Evolutionary conservation across 1,140 invertebrate species (phyloP).

Genomic region (Neodiprion virginianus): DNA sequence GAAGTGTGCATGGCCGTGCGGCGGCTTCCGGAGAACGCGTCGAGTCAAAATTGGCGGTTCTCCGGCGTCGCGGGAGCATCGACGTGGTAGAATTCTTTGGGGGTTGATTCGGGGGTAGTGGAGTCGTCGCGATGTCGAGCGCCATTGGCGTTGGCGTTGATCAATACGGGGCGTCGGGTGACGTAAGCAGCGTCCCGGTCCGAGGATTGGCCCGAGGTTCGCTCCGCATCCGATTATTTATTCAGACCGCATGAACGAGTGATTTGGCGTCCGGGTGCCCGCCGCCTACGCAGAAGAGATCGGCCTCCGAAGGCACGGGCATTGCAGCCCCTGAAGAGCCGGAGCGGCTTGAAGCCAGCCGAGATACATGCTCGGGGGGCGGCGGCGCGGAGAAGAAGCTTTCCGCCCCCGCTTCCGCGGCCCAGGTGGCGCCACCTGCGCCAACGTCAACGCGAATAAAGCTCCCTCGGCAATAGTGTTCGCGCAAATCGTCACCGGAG

Average conservation of each 20-base stretch:
- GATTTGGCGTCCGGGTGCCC: conserved; percentile 17
- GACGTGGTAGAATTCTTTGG: neutral
- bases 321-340: neutral
- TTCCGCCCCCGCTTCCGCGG: neutral
- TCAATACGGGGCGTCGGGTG: conserved; percentile 55
- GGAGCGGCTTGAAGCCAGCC: neutral
- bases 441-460: neutral
- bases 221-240: conserved; percentile 60
- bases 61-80: neutral
- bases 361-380: no score
- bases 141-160: conserved; percentile 32
- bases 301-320: neutral
- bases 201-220: conserved; percentile 52
- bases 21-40: neutral
- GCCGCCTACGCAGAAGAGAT: conserved; percentile 10
- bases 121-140: conserved; percentile 25
- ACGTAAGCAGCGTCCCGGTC: conserved; percentile 50
- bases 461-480: neutral
- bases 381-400: no score
- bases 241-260: conserved; percentile 46
- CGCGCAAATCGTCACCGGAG: conserved; percentile 19
- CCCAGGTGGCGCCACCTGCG: neutral
- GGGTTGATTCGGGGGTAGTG: conserved; percentile 1
- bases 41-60: neutral
- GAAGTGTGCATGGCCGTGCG: no score